phyloP scores from a whole-genome alignment of 1,140 invertebrate genomes.

The Thaumetopoea pityocampa region DNA sequence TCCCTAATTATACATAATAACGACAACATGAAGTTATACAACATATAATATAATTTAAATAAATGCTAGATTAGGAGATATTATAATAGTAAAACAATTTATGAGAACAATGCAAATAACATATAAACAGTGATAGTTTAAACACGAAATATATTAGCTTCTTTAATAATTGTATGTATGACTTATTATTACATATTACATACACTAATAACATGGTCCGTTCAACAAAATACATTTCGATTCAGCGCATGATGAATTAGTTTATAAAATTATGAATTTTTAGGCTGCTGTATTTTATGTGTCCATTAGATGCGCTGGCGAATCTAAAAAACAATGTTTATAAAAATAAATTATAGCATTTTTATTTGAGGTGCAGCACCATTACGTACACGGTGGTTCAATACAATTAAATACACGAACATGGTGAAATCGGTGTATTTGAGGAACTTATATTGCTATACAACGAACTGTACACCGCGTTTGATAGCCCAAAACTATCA shows the following conservation, averaged over 20 bases:
- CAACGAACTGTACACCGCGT: too few relatives aligned
- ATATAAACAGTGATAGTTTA: constrained; percentile 21
- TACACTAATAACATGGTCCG: constrained; percentile 28
- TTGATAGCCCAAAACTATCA: too few relatives aligned
- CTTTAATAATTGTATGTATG: constrained; percentile 18
- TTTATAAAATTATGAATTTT: too few relatives aligned
- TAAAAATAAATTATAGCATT: too few relatives aligned
- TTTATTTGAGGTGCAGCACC: too few relatives aligned
- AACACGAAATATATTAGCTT: constrained; percentile 23
- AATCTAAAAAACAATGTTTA: too few relatives aligned
- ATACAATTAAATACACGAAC: too few relatives aligned
- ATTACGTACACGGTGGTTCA: too few relatives aligned
- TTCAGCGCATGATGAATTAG: too few relatives aligned
- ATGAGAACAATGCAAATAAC: constrained; percentile 17
- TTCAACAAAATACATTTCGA: constrained; percentile 30
- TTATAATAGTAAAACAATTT: constrained; percentile 3
- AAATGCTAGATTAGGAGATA: constrained; percentile 18
- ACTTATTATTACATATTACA: constrained; percentile 24
- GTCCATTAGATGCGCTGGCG: constrained; percentile 7
- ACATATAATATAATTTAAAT: constrained; percentile 16
- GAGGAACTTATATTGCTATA: too few relatives aligned
- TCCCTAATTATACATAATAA: constrained; percentile 3
- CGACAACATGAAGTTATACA: constrained; percentile 10
- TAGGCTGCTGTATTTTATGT: constrained; percentile 10
- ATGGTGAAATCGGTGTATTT: too few relatives aligned